phyloP scores from a whole-genome alignment of 2,113 vertebrate genomes.

The Himantopus leucocephalus region DNA sequence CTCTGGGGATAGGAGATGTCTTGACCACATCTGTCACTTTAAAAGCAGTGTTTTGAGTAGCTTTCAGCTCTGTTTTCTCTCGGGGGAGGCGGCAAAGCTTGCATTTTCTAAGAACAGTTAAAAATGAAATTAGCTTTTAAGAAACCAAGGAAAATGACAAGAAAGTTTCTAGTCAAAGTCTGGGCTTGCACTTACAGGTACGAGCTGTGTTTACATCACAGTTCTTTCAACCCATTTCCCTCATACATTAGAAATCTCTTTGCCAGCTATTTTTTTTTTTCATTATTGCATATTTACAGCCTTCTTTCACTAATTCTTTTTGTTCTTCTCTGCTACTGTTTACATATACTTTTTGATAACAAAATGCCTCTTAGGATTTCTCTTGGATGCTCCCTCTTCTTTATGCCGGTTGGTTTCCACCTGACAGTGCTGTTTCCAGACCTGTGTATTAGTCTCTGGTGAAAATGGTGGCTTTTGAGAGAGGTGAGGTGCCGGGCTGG shows the following conservation, averaged over 20 bases:
- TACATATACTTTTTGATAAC: not conserved
- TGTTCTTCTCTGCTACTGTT: not conserved
- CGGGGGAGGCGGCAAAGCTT: not conserved
- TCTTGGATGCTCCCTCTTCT: not conserved
- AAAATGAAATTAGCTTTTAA: constrained; percentile 9
- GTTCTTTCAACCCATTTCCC: not conserved
- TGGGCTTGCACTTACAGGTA: not conserved
- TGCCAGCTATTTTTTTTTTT: not conserved
- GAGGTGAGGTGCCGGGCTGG: not conserved
- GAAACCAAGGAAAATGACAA: not conserved
- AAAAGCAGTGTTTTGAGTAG: constrained; percentile 3
- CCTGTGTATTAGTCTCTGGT: not conserved
- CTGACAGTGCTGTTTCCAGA: not conserved
- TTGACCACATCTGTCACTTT: constrained; percentile 39
- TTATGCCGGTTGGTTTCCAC: not conserved
- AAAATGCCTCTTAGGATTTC: not conserved
- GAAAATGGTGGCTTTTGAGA: not conserved
- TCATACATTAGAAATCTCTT: not conserved
- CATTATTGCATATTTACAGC: not conserved
- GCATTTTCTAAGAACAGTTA: not conserved
- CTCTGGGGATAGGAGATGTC: constrained; percentile 14
- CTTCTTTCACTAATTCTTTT: constrained; percentile 4
- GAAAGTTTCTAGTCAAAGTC: not conserved
- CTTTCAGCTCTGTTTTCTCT: constrained; percentile 11
- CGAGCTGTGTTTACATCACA: not conserved